Evolutionary conservation across 2,113 vertebrate genomes (phyloP), one percentile per base, ranked within the genome.

Genomic region (Cnemophilus loriae): DNA sequence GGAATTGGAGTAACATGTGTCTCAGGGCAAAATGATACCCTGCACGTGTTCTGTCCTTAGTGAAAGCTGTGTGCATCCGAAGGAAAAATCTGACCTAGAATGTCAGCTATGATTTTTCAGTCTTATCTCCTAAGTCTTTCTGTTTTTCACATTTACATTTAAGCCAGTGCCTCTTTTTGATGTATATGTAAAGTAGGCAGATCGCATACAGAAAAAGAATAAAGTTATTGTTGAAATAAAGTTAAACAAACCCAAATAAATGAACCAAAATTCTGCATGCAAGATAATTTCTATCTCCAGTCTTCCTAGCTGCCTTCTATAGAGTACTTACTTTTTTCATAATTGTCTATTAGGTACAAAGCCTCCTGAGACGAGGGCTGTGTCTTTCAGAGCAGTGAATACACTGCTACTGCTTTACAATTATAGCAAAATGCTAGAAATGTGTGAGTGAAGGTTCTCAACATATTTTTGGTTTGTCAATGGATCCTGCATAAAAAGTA

Each of bases 81-180:
- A 89, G 53, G 73, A 91, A 94, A 88, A 91, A 89, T 91, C 44
- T 89, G 65, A 91, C 77, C 77, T 68, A 69, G 57, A 60, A 84
- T 46, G 68, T 93, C 94, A 93, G 53, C 57, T 84, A 35, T 0
- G 16, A 91, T 89, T 91, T 93, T 89, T 85, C 87, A 89, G 73
- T 68, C 57, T 71, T 60, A 80, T 59, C 16, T 86, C 35, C 42
- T 47, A 63, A 84, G 47, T 63, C 12, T 55, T 93, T 56, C 28
- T 81, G 24, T 4, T 64, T 89, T 86, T 79, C 23, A 68, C 13
- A 87, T 67, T 86, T 89, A 49, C 20, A 81, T 80, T 84, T 84
- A 84, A 84, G n/a, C 7, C 20, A 84, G 23, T 1, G 4, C 2
- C 6, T 78, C 32, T 44, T 57, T 73, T 79, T 69, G 16, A 90